Percentiles rank a stretch among this genome's conserved stretches.
Evolutionary conservation across 2,888 invertebrate genomes (phyloP).

Genomic region (Macrosiphum euphorbiae): DNA sequence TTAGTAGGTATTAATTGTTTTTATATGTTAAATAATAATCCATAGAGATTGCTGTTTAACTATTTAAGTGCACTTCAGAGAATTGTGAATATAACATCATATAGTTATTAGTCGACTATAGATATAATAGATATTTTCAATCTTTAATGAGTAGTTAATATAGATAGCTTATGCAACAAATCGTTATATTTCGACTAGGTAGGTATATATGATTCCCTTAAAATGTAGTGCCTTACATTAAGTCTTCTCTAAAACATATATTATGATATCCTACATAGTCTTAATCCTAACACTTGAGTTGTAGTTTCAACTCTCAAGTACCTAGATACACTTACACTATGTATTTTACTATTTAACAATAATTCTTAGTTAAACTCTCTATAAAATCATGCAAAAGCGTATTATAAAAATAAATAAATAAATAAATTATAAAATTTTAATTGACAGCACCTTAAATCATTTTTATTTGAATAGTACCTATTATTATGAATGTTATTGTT

Average conservation of each 20-base stretch:
- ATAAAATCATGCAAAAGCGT: too few species aligned
- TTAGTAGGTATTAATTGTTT: neutral
- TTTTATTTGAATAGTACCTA: neutral
- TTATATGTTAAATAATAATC: neutral
- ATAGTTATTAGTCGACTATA: neutral
- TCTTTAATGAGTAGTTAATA: neutral
- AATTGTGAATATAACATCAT: neutral
- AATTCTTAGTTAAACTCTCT: too few species aligned
- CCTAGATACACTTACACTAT: neutral
- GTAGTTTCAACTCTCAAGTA: neutral
- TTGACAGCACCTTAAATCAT: neutral
- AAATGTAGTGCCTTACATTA: neutral
- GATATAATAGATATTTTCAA: slow-evolving; percentile 16
- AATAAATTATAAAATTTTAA: too few species aligned
- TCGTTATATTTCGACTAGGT: neutral
- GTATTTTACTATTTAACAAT: too few species aligned
- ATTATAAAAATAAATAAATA: too few species aligned
- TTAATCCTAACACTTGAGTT: neutral
- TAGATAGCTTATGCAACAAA: slow-evolving; percentile 33
- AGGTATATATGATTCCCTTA: neutral
- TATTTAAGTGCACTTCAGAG: neutral
- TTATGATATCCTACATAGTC: neutral
- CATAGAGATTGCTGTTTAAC: neutral
- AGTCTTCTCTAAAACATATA: neutral
- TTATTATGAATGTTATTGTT: neutral